Evolutionary conservation across 2,888 invertebrate genomes (phyloP).

Genomic region (Drosophila melanocephala): DNA sequence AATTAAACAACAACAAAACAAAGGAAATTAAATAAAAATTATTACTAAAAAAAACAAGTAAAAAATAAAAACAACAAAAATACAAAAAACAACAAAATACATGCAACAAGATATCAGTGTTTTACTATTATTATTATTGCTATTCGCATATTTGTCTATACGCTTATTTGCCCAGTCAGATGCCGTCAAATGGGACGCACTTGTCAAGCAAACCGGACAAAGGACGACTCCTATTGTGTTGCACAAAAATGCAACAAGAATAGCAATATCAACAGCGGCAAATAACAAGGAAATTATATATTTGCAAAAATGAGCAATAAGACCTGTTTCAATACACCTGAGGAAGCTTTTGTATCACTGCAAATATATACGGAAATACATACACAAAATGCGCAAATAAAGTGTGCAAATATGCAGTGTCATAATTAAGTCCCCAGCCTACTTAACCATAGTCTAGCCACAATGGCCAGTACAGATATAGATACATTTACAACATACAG

Average conservation of each 20-base stretch:
- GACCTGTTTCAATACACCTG: conserved; percentile 15
- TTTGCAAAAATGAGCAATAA: conserved; percentile 53
- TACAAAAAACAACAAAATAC: conserved; percentile 52
- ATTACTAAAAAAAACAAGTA: conserved; percentile 70
- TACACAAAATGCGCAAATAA: conserved; percentile 30
- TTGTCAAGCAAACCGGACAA: conserved; percentile 20
- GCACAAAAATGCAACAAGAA: conserved; percentile 8
- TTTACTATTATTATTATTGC: conserved; percentile 28
- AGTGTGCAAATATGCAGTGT: conserved; percentile 58
- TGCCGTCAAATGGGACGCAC: conserved; percentile 22
- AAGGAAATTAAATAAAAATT: conserved; percentile 77
- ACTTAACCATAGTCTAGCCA: background rate
- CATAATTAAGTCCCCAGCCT: conserved; percentile 62
- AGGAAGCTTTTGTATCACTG: conserved; percentile 17
- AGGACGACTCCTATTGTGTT: conserved; percentile 13
- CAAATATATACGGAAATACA: conserved; percentile 1
- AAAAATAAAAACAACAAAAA: conserved; percentile 36
- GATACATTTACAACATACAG: conserved; percentile 1
- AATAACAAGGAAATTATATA: conserved; percentile 18
- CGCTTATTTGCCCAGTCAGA: conserved; percentile 2
- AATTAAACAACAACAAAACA: conserved; percentile 80
- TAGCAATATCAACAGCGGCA: conserved; percentile 6
- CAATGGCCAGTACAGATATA: conserved; percentile 9
- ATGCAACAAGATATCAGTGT: conserved; percentile 58
- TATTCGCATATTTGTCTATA: background rate